Percentiles rank a stretch among this genome's conserved stretches.
Evolutionary conservation across 1,140 invertebrate species (phyloP).

Genomic region (Zaprionus capensis): DNA sequence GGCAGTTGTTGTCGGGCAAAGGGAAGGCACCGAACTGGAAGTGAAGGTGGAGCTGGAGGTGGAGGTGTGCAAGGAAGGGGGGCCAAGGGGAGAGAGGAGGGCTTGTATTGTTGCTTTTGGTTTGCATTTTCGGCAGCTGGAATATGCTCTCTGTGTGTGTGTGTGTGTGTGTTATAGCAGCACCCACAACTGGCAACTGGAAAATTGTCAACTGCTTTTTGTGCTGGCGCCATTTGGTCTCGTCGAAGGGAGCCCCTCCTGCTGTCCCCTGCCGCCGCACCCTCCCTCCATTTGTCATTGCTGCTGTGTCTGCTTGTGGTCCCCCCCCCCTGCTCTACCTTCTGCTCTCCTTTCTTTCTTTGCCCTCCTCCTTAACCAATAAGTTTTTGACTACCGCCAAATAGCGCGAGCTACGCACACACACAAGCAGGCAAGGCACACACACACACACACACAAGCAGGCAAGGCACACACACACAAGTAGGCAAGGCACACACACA

Average conservation of each 20-base stretch:
- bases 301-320: neutral
- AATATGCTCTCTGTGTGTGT: constrained; percentile 11
- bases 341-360: neutral
- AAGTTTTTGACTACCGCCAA: constrained; percentile 75
- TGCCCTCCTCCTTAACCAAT: constrained; percentile 66
- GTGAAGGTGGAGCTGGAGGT: neutral
- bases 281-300: too few relatives aligned
- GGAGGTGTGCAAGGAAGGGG: too few relatives aligned
- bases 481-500: constrained; percentile 13
- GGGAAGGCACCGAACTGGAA: neutral
- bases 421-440: constrained; percentile 16
- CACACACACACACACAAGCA: constrained; percentile 10
- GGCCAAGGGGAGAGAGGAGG: neutral
- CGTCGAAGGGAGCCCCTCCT: neutral
- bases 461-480: neutral
- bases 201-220: constrained; percentile 29
- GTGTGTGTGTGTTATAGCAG: neutral
- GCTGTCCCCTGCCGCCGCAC: neutral
- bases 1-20: neutral
- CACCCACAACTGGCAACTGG: constrained; percentile 34
- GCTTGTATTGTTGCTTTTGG: constrained; percentile 25
- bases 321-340: neutral
- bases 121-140: constrained; percentile 54
- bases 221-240: constrained; percentile 64
- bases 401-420: constrained; percentile 69